Conservation (phyloP, 2,888 invertebrate genomes). For the Notodonta ziczac region DNA sequence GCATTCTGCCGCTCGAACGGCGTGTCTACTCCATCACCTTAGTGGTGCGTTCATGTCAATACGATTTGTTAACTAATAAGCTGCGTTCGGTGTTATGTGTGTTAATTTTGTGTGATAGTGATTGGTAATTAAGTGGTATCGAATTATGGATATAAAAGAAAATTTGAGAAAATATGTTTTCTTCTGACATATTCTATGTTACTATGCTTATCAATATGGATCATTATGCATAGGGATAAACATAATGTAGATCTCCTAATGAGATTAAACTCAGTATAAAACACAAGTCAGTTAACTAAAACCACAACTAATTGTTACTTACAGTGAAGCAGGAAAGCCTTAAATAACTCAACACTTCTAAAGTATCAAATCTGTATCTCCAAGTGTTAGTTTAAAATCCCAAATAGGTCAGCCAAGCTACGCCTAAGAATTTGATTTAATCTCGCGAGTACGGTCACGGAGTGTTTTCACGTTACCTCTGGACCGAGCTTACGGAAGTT, state of each 20-base stretch:
- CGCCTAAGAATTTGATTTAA: conserved; percentile 18
- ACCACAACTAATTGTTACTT: too few species aligned
- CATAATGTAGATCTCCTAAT: too few species aligned
- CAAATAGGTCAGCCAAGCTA: neutral
- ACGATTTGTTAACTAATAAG: conserved; percentile 21
- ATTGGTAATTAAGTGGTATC: neutral
- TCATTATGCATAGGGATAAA: too few species aligned
- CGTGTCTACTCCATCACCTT: conserved; percentile 78
- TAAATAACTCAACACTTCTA: too few species aligned
- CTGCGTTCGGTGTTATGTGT: conserved; percentile 22
- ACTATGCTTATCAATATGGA: neutral
- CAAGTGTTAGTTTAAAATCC: neutral
- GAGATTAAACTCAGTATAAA: neutral
- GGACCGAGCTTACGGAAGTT: conserved; percentile 25
- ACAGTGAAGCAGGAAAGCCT: too few species aligned
- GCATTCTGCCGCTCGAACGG: conserved; percentile 75
- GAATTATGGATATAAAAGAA: neutral
- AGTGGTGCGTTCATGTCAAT: conserved; percentile 66
- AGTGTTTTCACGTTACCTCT: conserved; percentile 26
- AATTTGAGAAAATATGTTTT: neutral
- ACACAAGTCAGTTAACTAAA: too few species aligned
- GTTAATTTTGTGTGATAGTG: conserved; percentile 20
- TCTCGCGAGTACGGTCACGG: conserved; percentile 30
- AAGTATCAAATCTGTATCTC: too few species aligned
- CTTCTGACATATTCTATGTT: neutral